Base-by-base conservation (phyloP, 1,140 invertebrate species). In the Dendrolimus kikuchii region DNA sequence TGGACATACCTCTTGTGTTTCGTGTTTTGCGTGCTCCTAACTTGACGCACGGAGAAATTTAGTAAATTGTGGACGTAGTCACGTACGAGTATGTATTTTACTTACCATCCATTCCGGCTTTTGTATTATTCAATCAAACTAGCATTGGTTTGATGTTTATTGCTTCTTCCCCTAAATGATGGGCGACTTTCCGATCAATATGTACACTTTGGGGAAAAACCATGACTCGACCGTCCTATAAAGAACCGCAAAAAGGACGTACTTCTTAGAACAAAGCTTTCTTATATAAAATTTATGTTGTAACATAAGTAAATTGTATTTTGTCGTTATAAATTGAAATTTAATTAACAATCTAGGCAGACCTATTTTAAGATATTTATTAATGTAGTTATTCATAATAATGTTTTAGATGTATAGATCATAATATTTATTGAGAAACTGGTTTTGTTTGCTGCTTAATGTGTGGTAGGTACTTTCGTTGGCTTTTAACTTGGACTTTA, bases 121-220 rank as follows among this genome's bases (percentile, higher is more conserved):
- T 62, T 77, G 49, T 68, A 77, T 77, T 71, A 77, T 77, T 77
- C 69, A 74, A 65, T 60, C 58, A 62, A 66, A 71, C 63, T 68
- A 71, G 67, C 68, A 57, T 64, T 66, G 59, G 62, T 66, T 66
- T 73, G 63, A 66, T 69, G 66, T 66, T 67, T 77, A 77, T 76
- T 64, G 62, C 59, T 47, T 57, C 60, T 62, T 60, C 68, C 73
- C 73, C 68, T 71, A 71, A 69, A 70, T 69, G 60, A 72, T 71
- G 59, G 63, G 39, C 62, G 56, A 50, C 51, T 49, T 55, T 55
- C 38, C 60, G 70, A 75, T 79, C 73, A 67, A 73, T 77, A 68
- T 49, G 46, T 59, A 51, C 38, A 60, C 43, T 64, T 65, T 49
- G 62, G 72, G 76, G 70, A 73, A 79, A 78, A 79, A 73, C 74